phyloP scores from a whole-genome alignment of 2,113 vertebrate genomes.

The Phaetusa simplex region DNA sequence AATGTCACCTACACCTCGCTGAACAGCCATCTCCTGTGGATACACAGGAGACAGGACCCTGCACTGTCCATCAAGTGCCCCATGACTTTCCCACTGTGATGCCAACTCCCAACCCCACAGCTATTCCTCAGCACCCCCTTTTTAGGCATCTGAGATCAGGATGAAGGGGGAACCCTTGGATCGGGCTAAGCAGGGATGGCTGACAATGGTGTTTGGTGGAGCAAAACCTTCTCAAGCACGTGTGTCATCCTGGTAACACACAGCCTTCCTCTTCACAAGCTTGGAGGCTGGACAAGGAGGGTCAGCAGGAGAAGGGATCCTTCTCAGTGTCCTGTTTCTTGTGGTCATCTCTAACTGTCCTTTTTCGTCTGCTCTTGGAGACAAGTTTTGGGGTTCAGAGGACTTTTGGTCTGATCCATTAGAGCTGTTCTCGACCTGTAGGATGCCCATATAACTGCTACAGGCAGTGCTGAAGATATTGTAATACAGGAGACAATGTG shows the following conservation, averaged over 20 bases:
- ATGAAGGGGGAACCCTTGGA: background rate
- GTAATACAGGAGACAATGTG: background rate
- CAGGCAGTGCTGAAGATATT: background rate
- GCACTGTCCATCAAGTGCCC: accelerated
- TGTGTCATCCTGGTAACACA: background rate
- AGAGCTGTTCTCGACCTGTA: background rate
- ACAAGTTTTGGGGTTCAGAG: background rate
- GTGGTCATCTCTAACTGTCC: background rate
- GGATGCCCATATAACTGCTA: background rate
- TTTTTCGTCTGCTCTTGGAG: background rate
- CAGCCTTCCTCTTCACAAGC: background rate
- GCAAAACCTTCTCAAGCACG: background rate
- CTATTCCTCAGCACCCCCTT: background rate
- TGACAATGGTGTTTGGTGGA: background rate
- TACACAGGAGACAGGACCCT: accelerated
- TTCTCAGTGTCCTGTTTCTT: background rate
- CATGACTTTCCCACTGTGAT: background rate
- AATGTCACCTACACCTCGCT: background rate
- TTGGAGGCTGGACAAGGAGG: background rate
- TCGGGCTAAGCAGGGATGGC: background rate
- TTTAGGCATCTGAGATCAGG: background rate
- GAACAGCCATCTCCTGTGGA: background rate
- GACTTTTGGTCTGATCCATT: background rate
- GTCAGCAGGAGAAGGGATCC: background rate
- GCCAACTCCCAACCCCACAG: background rate